Percentiles rank a stretch among this genome's conserved stretches.
Conservation (phyloP, 2,113 vertebrate genomes). For the Balaenoptera acutorostrata region DNA sequence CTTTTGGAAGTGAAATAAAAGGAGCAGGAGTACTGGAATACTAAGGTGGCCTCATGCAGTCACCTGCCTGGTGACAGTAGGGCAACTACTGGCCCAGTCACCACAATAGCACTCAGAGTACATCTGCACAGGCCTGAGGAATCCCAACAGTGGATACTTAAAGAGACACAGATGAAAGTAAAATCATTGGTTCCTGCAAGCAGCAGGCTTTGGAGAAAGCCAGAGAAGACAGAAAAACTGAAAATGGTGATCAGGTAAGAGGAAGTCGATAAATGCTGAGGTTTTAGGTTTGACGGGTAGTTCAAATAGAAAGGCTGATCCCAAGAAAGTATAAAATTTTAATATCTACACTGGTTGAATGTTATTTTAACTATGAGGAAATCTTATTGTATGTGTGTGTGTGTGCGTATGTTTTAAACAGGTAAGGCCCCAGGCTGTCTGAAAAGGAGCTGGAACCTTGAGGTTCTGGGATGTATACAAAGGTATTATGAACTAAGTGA, state of each 20-base stretch:
- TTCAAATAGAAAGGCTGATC: background rate
- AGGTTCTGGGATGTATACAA: background rate
- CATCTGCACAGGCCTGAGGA: background rate
- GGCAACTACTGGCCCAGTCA: background rate
- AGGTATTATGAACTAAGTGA: background rate
- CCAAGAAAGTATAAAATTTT: background rate
- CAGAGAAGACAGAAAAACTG: background rate
- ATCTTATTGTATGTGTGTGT: background rate
- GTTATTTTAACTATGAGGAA: background rate
- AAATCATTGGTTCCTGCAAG: background rate
- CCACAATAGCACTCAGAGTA: background rate
- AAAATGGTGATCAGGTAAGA: background rate
- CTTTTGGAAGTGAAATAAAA: background rate
- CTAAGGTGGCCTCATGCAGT: background rate
- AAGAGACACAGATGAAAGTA: background rate
- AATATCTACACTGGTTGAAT: background rate
- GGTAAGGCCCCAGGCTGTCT: background rate
- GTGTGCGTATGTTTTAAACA: background rate
- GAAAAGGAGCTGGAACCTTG: background rate
- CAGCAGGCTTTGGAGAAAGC: background rate
- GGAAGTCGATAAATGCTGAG: background rate
- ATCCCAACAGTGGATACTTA: background rate
- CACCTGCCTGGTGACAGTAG: background rate
- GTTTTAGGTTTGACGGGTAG: background rate
- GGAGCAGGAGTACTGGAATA: background rate